Evolutionary conservation across 1,140 invertebrate genomes (phyloP).

Genomic region (Pseudomyrmex flavicornis): DNA sequence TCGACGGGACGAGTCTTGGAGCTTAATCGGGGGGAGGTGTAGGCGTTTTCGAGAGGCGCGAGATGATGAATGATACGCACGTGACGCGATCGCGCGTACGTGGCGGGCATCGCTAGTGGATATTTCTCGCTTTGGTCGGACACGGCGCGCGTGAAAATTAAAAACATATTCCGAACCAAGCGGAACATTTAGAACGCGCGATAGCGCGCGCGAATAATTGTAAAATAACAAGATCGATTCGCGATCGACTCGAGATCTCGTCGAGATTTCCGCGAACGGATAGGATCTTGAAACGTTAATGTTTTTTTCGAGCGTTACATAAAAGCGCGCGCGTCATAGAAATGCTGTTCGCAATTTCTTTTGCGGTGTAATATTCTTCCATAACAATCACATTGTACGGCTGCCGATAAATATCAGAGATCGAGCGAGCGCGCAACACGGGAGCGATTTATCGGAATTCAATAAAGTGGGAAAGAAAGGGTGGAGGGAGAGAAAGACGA

Average conservation of each 20-base stretch:
- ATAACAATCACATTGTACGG: conserved; percentile 7
- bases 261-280: background rate
- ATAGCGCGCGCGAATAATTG: no score
- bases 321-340: background rate
- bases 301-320: background rate
- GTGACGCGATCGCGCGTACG: conserved; percentile 29
- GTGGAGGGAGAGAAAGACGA: conserved; percentile 16
- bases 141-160: conserved; percentile 2
- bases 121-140: conserved; percentile 26
- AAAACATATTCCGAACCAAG: background rate
- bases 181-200: background rate
- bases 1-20: conserved; percentile 31
- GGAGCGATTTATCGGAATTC: conserved; percentile 54
- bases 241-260: background rate
- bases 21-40: conserved; percentile 23
- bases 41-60: conserved; percentile 27
- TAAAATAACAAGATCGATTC: no score
- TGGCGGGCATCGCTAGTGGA: conserved; percentile 26
- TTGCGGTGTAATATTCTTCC: background rate
- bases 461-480: conserved; percentile 40
- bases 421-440: background rate
- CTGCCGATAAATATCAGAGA: conserved; percentile 54
- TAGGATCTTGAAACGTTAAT: background rate
- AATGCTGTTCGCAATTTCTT: background rate
- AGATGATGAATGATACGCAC: conserved; percentile 34